A percentile compares a stretch with the other conserved stretches of the same genome.
Conservation (phyloP, 2,797 vertebrate genomes). For the Mormyrus proboscirostris region DNA sequence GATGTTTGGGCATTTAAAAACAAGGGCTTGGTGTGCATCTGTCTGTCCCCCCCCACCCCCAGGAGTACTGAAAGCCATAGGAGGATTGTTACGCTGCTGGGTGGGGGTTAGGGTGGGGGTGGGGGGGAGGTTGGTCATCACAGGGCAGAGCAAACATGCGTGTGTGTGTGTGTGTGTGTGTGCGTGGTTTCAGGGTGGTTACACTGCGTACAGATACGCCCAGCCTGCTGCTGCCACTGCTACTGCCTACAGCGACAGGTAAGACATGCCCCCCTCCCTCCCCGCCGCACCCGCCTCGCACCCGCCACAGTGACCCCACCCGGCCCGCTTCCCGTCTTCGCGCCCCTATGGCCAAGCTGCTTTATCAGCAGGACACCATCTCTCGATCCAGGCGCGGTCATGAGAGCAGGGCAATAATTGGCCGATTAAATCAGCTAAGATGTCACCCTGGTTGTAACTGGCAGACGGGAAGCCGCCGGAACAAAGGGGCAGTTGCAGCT, state of each 20-base stretch:
- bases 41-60: not conserved
- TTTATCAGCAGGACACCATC: slow-evolving; percentile 43
- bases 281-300: slow-evolving; percentile 1
- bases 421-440: slow-evolving; percentile 26
- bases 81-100: not conserved
- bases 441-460: slow-evolving; percentile 11
- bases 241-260: slow-evolving; percentile 98
- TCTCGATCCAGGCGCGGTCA: slow-evolving; percentile 26
- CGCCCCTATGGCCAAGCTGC: slow-evolving; percentile 26
- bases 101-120: not conserved
- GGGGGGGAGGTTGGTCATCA: not conserved
- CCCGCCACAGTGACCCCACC: not conserved
- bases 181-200: slow-evolving; percentile 74
- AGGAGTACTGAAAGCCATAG: not conserved
- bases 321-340: slow-evolving; percentile 25
- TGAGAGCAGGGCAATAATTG: slow-evolving; percentile 24
- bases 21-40: not conserved
- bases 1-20: not conserved
- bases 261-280: slow-evolving; percentile 47
- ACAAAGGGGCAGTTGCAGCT: slow-evolving; percentile 7
- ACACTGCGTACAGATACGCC: slow-evolving; percentile 91
- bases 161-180: slow-evolving; percentile 20
- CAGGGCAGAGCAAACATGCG: not conserved
- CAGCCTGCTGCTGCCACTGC: slow-evolving; percentile 91
- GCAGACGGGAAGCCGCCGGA: not conserved